phyloP scores from a whole-genome alignment of 1,140 invertebrate species.

The Macrobrachium rosenbergii region DNA sequence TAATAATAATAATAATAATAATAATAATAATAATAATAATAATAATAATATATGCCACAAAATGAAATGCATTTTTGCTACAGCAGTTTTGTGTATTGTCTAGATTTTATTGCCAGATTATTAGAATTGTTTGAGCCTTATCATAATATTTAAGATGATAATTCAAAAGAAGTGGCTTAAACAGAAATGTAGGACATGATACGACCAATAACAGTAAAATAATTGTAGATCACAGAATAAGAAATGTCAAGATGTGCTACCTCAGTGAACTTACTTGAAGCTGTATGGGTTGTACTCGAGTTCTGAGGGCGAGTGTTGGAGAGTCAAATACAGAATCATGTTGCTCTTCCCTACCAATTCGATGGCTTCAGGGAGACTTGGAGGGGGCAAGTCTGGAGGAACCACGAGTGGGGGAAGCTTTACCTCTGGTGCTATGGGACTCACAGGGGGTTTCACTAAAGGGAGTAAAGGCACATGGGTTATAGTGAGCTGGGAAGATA shows the following conservation, averaged over 20 bases:
- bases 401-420: slow-evolving; percentile 44
- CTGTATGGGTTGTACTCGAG: slow-evolving; percentile 54
- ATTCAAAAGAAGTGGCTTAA: too few relatives aligned
- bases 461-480: slow-evolving; percentile 1
- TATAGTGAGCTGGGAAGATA: not conserved
- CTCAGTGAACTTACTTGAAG: slow-evolving; percentile 39
- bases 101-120: too few relatives aligned
- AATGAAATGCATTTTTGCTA: too few relatives aligned
- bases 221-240: not conserved
- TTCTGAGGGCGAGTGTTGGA: slow-evolving; percentile 13
- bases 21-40: too few relatives aligned
- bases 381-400: slow-evolving; percentile 37
- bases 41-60: too few relatives aligned
- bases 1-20: too few relatives aligned
- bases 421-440: not conserved
- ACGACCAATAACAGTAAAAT: not conserved
- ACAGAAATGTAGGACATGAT: too few relatives aligned
- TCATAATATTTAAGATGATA: too few relatives aligned
- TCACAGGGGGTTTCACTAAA: not conserved
- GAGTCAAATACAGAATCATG: slow-evolving; percentile 44
- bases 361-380: slow-evolving; percentile 37
- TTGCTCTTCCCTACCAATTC: slow-evolving; percentile 33
- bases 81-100: too few relatives aligned
- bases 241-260: not conserved
- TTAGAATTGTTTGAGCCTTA: too few relatives aligned